Evolutionary conservation across 2,797 vertebrate species (phyloP).

Genomic region (Channa striata): DNA sequence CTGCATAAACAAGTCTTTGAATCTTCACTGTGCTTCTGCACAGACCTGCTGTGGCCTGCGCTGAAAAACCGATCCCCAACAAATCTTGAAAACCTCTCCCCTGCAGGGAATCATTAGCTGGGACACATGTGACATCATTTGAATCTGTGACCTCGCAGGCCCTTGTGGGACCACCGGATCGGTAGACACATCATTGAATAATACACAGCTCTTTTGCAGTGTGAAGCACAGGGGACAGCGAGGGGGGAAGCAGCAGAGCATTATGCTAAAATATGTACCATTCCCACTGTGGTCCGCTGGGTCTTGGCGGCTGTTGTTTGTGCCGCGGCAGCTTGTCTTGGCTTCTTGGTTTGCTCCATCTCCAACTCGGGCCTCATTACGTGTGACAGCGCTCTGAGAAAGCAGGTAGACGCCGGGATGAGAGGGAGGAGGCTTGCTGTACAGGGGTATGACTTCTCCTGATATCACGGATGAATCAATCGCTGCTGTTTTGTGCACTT

Average conservation of each 20-base stretch:
- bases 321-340: conserved; percentile 51
- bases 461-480: conserved; percentile 84
- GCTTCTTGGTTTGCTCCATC: conserved; percentile 57
- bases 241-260: conserved; percentile 40
- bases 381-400: conserved; percentile 74
- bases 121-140: conserved; percentile 77
- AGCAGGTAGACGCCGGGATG: conserved; percentile 64
- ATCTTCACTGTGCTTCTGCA: conserved; percentile 22
- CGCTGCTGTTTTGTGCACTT: conserved; percentile 76
- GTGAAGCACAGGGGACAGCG: conserved; percentile 54
- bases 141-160: conserved; percentile 68
- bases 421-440: conserved; percentile 52
- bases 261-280: conserved; percentile 84
- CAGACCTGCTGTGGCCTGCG: conserved; percentile 19
- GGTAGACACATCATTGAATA: conserved; percentile 76
- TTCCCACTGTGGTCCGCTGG: conserved; percentile 63
- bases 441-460: conserved; percentile 57
- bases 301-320: conserved; percentile 66
- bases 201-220: conserved; percentile 62
- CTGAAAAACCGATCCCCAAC: conserved; percentile 40
- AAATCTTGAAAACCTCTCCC: conserved; percentile 48
- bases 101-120: conserved; percentile 72
- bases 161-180: conserved; percentile 59
- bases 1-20: conserved; percentile 27
- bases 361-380: conserved; percentile 79